Evolutionary conservation across 2,113 vertebrate genomes (phyloP).

Genomic region (Eudorcas thomsonii): DNA sequence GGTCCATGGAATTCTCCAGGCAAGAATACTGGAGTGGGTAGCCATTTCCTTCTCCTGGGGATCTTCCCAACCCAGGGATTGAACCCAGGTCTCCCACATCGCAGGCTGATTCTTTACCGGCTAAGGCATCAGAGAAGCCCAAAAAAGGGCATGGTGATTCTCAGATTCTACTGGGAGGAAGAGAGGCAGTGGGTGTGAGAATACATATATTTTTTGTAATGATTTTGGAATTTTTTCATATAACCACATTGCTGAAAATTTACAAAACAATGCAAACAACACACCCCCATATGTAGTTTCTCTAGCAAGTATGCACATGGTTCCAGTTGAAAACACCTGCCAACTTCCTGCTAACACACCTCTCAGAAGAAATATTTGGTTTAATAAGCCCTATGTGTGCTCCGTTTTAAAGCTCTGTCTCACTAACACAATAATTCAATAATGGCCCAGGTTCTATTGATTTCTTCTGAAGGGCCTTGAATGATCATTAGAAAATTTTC

Average conservation of each 20-base stretch:
- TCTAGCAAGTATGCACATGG: background rate
- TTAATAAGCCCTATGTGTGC: background rate
- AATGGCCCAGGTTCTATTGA: background rate
- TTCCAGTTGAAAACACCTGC: background rate
- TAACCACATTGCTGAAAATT: background rate
- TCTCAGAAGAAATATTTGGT: background rate
- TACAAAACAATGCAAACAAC: background rate
- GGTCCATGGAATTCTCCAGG: background rate
- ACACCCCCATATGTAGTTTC: background rate
- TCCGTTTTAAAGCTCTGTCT: background rate
- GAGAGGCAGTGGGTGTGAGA: background rate
- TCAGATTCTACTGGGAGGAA: background rate
- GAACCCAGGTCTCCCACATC: background rate
- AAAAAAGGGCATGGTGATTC: background rate
- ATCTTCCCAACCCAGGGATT: background rate
- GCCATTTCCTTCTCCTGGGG: background rate
- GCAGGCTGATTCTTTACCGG: background rate
- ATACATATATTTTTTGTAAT: background rate
- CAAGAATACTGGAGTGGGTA: background rate
- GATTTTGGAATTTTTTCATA: background rate
- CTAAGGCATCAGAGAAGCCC: background rate
- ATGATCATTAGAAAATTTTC: background rate
- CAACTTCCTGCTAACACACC: background rate
- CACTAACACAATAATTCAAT: background rate
- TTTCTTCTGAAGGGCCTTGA: background rate